phyloP scores from a whole-genome alignment of 2,797 vertebrate genomes.

The Anisognathus igniventris region DNA sequence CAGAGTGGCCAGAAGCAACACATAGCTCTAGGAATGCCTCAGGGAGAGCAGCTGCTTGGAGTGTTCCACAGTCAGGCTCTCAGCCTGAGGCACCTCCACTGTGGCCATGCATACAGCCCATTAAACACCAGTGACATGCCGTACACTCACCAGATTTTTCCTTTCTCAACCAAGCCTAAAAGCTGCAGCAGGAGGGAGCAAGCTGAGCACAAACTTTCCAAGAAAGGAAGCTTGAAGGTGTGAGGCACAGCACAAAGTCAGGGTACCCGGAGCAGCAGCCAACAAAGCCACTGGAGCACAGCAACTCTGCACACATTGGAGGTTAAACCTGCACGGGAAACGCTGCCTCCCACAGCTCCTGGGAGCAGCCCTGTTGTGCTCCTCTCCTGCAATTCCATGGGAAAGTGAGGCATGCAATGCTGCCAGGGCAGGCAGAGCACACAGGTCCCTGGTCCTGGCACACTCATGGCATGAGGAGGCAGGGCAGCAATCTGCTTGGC shows the following conservation, averaged over 20 bases:
- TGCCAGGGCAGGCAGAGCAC: background rate
- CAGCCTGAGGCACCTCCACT: background rate
- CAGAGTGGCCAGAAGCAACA: background rate
- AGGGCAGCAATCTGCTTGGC: background rate
- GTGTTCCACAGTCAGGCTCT: background rate
- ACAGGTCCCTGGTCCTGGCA: background rate
- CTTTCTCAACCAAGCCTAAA: background rate
- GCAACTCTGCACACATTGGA: accelerated
- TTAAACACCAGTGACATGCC: background rate
- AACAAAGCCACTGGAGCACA: background rate
- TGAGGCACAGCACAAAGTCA: background rate
- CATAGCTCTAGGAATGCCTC: background rate
- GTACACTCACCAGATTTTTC: background rate
- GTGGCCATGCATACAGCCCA: background rate
- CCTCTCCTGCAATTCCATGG: background rate
- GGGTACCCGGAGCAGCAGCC: background rate
- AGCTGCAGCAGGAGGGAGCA: background rate
- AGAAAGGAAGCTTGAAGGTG: background rate
- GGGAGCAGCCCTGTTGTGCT: background rate
- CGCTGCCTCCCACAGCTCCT: background rate
- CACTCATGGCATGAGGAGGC: background rate
- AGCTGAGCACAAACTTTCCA: background rate
- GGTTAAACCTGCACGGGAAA: background rate
- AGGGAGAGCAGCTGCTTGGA: background rate
- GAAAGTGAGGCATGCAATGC: background rate